Evolutionary conservation across 1,140 invertebrate species (phyloP).

Genomic region (Chelonus insularis): DNA sequence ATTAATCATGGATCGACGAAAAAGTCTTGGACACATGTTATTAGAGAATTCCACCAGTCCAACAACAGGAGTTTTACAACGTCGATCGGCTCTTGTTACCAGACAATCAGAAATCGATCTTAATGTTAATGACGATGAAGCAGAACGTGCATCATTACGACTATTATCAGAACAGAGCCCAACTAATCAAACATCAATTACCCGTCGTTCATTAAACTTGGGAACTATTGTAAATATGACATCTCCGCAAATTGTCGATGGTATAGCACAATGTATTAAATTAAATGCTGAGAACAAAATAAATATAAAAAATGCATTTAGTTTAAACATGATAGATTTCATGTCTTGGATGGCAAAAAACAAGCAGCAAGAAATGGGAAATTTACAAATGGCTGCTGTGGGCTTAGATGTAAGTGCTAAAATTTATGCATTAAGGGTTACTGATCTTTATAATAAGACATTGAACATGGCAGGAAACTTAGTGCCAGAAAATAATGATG

Average conservation of each 20-base stretch:
- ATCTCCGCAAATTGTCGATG: conserved; percentile 55
- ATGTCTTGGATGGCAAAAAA: conserved; percentile 73
- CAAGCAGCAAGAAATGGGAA: conserved; percentile 66
- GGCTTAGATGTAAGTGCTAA: conserved; percentile 81
- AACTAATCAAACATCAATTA: neutral
- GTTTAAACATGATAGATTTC: conserved; percentile 79
- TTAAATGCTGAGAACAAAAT: conserved; percentile 75
- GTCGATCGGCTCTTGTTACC: too few species aligned
- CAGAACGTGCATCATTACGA: conserved; percentile 45
- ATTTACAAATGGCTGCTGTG: conserved; percentile 75
- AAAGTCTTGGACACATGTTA: too few species aligned
- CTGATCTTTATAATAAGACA: conserved; percentile 75
- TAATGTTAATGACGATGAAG: conserved; percentile 56
- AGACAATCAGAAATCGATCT: too few species aligned
- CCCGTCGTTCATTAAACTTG: conserved; percentile 45
- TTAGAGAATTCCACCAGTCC: too few species aligned
- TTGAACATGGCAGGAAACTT: conserved; percentile 76
- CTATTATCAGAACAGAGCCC: too few species aligned
- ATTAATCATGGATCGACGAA: too few species aligned
- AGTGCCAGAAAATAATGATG: conserved; percentile 57
- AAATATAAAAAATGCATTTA: conserved; percentile 82
- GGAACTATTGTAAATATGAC: conserved; percentile 40
- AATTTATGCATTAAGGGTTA: conserved; percentile 81
- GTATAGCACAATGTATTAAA: conserved; percentile 66
- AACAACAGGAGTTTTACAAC: too few species aligned